These are phyloP conservation scores for Sclerurus mexicanus DNA, from an alignment of 2,113 vertebrate genomes.

Conservation along the genomic window DNA sequence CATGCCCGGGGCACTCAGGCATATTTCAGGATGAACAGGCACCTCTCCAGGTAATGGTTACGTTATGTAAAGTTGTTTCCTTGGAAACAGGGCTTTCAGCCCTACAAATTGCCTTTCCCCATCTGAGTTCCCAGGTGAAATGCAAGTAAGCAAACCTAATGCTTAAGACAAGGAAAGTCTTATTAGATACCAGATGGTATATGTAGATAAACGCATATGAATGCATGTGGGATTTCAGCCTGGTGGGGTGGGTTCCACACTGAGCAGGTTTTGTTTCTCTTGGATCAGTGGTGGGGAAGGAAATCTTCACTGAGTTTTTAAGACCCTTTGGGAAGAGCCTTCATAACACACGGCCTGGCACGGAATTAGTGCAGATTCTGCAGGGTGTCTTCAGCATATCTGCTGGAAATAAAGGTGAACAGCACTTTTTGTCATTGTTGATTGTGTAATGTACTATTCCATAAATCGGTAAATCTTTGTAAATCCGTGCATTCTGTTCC, in stretches of 20 bases:
- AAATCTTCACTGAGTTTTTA: not conserved
- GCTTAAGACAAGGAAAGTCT: not conserved
- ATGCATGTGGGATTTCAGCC: not conserved
- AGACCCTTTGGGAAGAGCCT: not conserved
- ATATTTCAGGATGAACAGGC: not conserved
- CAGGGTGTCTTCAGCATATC: not conserved
- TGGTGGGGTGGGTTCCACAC: not conserved
- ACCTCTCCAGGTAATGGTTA: not conserved
- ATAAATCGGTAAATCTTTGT: not conserved
- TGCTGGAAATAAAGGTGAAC: not conserved
- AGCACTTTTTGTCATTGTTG: not conserved
- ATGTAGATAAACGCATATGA: not conserved
- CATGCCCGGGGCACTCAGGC: rapidly evolving
- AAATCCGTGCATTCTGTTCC: not conserved
- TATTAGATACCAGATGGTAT: not conserved
- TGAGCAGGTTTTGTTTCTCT: not conserved
- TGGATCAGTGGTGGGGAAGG: not conserved
- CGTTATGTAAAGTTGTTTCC: not conserved
- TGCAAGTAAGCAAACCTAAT: not conserved
- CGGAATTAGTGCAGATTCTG: not conserved
- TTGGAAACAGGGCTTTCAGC: not conserved
- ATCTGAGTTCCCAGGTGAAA: not conserved
- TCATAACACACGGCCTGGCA: not conserved
- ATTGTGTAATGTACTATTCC: not conserved
- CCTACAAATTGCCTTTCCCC: not conserved